These are phyloP conservation scores for Passer montanus DNA, from an alignment of 2,113 vertebrate species.

Conservation along the genomic window DNA sequence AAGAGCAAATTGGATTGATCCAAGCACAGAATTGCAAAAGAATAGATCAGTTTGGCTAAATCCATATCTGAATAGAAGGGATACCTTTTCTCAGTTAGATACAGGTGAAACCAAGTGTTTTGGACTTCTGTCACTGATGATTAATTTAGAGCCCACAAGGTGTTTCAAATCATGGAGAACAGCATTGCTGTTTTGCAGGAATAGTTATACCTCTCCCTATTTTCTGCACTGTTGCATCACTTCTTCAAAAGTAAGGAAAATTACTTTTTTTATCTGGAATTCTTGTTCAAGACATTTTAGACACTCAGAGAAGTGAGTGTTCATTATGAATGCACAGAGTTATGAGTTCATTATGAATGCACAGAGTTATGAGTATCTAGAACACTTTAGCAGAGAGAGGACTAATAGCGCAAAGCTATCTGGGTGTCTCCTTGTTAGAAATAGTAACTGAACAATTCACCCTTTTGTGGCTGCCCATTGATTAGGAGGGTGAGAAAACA, in stretches of 20 bases:
- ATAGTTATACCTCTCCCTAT: neutral
- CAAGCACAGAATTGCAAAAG: neutral
- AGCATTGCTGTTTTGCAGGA: neutral
- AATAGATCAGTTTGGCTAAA: neutral
- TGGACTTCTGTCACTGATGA: neutral
- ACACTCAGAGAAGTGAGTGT: neutral
- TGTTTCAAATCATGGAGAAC: neutral
- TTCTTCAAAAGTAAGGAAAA: neutral
- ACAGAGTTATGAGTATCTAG: neutral
- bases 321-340: neutral
- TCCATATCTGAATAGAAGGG: neutral
- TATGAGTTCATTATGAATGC: neutral
- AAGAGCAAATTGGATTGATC: slow-evolving; percentile 28
- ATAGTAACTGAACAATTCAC: neutral
- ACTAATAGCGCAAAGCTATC: neutral
- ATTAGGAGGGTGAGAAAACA: neutral
- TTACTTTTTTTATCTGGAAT: neutral
- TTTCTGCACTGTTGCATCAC: neutral
- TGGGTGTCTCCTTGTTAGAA: neutral
- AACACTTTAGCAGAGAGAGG: neutral
- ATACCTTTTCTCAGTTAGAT: neutral
- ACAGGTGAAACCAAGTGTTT: neutral
- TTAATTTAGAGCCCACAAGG: neutral
- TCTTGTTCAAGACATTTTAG: neutral
- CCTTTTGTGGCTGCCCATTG: neutral